These are phyloP conservation scores for Agrotis ipsilon DNA, from an alignment of 2,888 invertebrate species.

Conservation along the genomic window DNA sequence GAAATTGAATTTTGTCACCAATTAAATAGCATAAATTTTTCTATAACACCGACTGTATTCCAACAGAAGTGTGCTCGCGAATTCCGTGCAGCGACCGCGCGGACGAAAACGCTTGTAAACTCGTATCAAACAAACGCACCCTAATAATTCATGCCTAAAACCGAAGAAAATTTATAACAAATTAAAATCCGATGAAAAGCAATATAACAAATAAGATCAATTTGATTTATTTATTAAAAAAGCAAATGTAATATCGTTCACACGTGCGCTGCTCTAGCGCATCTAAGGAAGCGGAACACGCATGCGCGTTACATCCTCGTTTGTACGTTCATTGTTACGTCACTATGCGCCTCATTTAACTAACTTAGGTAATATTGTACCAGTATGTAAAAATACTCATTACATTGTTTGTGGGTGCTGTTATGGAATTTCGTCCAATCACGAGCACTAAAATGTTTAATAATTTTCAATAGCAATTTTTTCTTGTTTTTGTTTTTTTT, in stretches of 20 bases:
- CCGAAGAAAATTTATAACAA: slow-evolving; percentile 53
- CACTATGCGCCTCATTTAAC: slow-evolving; percentile 49
- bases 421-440: neutral
- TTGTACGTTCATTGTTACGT: slow-evolving; percentile 49
- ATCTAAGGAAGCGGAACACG: slow-evolving; percentile 82
- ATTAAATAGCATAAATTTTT: neutral
- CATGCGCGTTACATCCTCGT: slow-evolving; percentile 46
- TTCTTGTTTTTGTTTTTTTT: no score
- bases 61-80: neutral
- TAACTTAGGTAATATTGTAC: slow-evolving; percentile 51
- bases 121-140: slow-evolving; percentile 8
- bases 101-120: neutral
- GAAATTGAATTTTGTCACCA: neutral
- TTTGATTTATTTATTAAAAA: slow-evolving; percentile 38
- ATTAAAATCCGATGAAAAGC: slow-evolving; percentile 57
- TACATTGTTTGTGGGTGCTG: neutral
- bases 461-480: no score
- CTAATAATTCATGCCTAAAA: slow-evolving; percentile 38
- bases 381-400: neutral
- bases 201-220: slow-evolving; percentile 38
- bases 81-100: neutral
- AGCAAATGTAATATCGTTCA: slow-evolving; percentile 55
- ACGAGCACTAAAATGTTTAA: no score
- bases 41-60: neutral
- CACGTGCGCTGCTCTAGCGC: slow-evolving; percentile 71